phyloP scores from a whole-genome alignment of 2,797 vertebrate species.

The Avahi laniger region DNA sequence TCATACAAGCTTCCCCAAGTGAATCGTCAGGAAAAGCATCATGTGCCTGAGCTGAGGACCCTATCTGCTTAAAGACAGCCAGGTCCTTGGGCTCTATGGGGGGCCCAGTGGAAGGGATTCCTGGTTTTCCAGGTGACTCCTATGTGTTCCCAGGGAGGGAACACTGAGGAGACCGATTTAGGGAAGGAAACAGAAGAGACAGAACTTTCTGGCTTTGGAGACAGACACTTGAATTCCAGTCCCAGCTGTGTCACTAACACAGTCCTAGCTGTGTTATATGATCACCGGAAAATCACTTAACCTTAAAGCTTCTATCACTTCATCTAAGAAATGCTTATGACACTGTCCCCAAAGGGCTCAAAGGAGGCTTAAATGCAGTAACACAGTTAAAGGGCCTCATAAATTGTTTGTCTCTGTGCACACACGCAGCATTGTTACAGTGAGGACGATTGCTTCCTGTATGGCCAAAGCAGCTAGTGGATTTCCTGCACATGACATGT shows the following conservation, averaged over 20 bases:
- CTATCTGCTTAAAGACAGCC: not conserved
- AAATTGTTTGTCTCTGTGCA: conserved; percentile 52
- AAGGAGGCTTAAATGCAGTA: conserved; percentile 37
- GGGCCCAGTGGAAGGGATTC: not conserved
- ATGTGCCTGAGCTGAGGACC: not conserved
- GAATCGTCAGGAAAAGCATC: not conserved
- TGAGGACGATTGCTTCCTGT: conserved; percentile 69
- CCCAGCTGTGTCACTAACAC: not conserved
- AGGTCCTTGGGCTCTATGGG: not conserved
- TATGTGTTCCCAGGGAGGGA: not conserved
- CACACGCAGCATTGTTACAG: conserved; percentile 51
- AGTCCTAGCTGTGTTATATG: not conserved
- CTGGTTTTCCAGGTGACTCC: not conserved
- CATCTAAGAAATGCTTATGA: conserved; percentile 37
- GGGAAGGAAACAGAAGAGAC: conserved; percentile 28
- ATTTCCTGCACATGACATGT: conserved; percentile 33
- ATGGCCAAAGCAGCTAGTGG: conserved; percentile 54
- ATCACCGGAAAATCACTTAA: conserved; percentile 47
- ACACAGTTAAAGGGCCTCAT: conserved; percentile 14
- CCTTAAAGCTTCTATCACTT: conserved; percentile 22
- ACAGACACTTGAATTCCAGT: conserved; percentile 24
- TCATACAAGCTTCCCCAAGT: not conserved
- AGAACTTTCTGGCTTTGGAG: conserved; percentile 11
- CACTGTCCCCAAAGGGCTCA: not conserved
- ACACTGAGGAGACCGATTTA: not conserved